Evolutionary conservation across 1,140 invertebrate species (phyloP).

Genomic region (Proctacanthus coquilletti): DNA sequence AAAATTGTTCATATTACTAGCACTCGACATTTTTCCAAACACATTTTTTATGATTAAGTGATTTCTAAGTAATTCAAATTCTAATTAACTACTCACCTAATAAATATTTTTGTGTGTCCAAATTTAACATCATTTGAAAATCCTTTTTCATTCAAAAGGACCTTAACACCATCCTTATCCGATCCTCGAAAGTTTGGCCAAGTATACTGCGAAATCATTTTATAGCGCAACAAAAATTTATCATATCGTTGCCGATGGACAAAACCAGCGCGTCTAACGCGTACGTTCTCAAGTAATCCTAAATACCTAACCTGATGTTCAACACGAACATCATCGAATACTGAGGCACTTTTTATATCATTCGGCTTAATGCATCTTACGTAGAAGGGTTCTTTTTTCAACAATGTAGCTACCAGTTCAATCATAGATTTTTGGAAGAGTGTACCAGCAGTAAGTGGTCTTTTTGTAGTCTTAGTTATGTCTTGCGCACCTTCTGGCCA

Average conservation of each 20-base stretch:
- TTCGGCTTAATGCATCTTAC: constrained; percentile 95
- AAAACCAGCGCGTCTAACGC: constrained; percentile 86
- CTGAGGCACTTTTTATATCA: constrained; percentile 68
- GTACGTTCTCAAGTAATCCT: constrained; percentile 82
- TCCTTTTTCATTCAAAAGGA: constrained; percentile 64
- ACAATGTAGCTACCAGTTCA: constrained; percentile 71
- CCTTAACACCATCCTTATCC: constrained; percentile 67
- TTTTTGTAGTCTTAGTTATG: constrained; percentile 86
- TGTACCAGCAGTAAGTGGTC: constrained; percentile 82
- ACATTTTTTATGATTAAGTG: no score
- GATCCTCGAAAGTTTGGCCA: constrained; percentile 83
- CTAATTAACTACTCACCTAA: no score
- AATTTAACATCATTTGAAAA: constrained; percentile 77
- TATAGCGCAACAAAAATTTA: constrained; percentile 74
- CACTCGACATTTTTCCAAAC: no score
- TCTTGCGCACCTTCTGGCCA: constrained; percentile 89
- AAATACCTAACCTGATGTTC: constrained; percentile 83
- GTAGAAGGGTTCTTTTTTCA: constrained; percentile 89
- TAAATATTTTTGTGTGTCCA: constrained; percentile 90
- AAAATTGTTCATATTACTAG: no score
- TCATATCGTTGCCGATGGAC: constrained; percentile 82
- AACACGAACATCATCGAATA: constrained; percentile 52
- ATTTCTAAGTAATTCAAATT: no score
- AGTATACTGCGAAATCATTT: constrained; percentile 86
- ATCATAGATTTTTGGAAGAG: constrained; percentile 92